phyloP scores from a whole-genome alignment of 2,888 invertebrate species.

The Coleophora flavipennella region DNA sequence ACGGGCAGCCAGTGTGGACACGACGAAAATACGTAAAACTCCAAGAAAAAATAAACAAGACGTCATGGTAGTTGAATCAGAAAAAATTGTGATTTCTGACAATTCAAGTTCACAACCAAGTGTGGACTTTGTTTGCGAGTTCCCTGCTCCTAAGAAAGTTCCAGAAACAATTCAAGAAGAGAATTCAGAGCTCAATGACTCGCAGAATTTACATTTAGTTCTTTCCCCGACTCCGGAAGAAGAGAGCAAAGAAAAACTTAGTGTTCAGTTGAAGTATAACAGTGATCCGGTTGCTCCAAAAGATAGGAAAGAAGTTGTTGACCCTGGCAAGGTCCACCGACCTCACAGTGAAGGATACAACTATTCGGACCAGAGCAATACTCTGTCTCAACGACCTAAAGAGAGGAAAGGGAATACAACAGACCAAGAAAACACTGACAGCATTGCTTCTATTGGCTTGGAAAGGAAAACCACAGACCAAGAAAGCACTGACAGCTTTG shows the following conservation, averaged over 20 bases:
- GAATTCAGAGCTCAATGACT: slow-evolving; percentile 46
- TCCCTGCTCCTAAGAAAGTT: slow-evolving; percentile 27
- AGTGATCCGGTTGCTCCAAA: slow-evolving; percentile 45
- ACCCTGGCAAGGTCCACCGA: slow-evolving; percentile 32
- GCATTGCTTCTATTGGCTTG: slow-evolving; percentile 40
- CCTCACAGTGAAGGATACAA: slow-evolving; percentile 45
- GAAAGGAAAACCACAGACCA: slow-evolving; percentile 50
- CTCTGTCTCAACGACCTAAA: slow-evolving; percentile 34
- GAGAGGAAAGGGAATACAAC: slow-evolving; percentile 43
- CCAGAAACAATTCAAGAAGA: slow-evolving; percentile 46
- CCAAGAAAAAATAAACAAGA: slow-evolving; percentile 28
- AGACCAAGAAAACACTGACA: slow-evolving; percentile 61
- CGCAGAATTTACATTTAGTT: slow-evolving; percentile 52
- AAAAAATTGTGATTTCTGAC: slow-evolving; percentile 22
- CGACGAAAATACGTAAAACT: slow-evolving; percentile 38
- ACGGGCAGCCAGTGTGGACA: slow-evolving; percentile 51
- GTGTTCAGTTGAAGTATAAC: slow-evolving; percentile 20
- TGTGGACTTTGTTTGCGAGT: slow-evolving; percentile 41
- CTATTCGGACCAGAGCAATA: slow-evolving; percentile 38
- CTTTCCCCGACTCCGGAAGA: slow-evolving; percentile 44
- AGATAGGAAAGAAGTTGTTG: slow-evolving; percentile 35
- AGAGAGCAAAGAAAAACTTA: slow-evolving; percentile 18
- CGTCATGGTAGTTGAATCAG: slow-evolving; percentile 13
- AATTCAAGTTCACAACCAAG: slow-evolving; percentile 33
- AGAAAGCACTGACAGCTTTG: slow-evolving; percentile 57